Evolutionary conservation across 2,113 vertebrate species (phyloP), one percentile per base, ranked within the genome.

Genomic region (Saimiri boliviensis): DNA sequence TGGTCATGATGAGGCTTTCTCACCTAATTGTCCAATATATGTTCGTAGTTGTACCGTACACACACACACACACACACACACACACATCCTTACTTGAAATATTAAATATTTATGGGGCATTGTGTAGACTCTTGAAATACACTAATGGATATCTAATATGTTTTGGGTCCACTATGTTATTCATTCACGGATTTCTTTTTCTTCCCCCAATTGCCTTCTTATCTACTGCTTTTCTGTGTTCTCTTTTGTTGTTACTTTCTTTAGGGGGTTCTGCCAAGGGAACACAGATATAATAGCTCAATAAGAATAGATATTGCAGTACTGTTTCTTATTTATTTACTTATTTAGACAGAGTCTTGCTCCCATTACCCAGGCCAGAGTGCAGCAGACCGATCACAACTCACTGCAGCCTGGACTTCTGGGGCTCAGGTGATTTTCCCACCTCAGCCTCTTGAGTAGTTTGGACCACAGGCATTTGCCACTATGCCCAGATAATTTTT

Each of bases 1-100:
- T 47, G 52, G 83, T 74, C 86, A 49, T 88, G 96, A 97, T 96
- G 92, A 96, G 54, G 89, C 77, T 74, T 96, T 94, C 49, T 77
- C 89, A 94, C 58, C 66, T 91, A 95, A 97, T 77, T 97, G 85
- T 93, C 77, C 77, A 76, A 93, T 94, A 68, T 82, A 86, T 82
- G 85, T 79, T 89, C n/a, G 0, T 25, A 70, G 42, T 77, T 74
- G 40, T 79, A 21, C 37, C 27, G 54, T 30, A 30, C 58, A 63
- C 60, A 63, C 60, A 63, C 58, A 56, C 56, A 56, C 56, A 30
- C 27, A 60, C 58, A 60, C 58, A 56, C 20, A 56, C 54, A 30
- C 58, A 63, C 4, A 63, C 27, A 30, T 12, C 60, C 73, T 68
- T 63, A 27, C 60, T 63, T 91, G 25, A 74, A 93, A 91, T 84